These are phyloP conservation scores for Hirundichthys speculiger DNA, from an alignment of 2,113 vertebrate species.

Conservation along the genomic window DNA sequence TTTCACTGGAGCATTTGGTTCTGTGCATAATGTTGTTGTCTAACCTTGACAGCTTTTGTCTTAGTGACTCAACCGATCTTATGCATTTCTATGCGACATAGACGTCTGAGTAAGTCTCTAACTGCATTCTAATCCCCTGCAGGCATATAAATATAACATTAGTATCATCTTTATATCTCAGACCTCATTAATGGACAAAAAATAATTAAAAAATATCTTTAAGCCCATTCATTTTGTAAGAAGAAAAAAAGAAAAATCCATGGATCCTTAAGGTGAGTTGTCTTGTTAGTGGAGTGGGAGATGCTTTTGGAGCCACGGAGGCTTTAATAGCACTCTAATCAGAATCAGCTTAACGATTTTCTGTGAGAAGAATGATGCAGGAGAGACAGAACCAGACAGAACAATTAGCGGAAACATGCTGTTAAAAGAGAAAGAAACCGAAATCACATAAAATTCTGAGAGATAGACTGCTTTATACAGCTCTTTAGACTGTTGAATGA, in stretches of 20 bases:
- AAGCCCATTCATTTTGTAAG: not conserved
- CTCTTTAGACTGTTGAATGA: not conserved
- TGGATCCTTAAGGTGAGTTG: conserved; percentile 25
- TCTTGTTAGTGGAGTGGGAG: conserved; percentile 24
- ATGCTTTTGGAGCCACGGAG: conserved; percentile 29
- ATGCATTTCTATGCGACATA: conserved; percentile 41
- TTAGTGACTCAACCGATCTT: conserved; percentile 38
- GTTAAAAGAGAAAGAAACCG: no score
- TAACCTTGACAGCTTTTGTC: conserved; percentile 44
- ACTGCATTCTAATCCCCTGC: conserved; percentile 44
- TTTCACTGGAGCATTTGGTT: conserved; percentile 34
- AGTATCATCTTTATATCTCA: conserved; percentile 17
- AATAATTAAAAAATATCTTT: conserved; percentile 10
- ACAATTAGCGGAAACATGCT: no score
- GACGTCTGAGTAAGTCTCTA: no score
- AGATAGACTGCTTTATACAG: not conserved
- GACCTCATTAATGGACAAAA: not conserved
- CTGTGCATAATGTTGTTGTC: conserved; percentile 58
- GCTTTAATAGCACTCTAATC: conserved; percentile 37
- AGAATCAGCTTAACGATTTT: conserved; percentile 27
- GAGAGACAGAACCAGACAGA: conserved; percentile 3
- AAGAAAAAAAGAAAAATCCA: not conserved
- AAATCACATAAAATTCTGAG: not conserved
- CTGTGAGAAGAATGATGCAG: conserved; percentile 6
- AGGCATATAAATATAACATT: conserved; percentile 26